A percentile compares a stretch with the other conserved stretches of the same genome.
Evolutionary conservation across 2,888 invertebrate genomes (phyloP).

Genomic region (Mermis nigrescens): DNA sequence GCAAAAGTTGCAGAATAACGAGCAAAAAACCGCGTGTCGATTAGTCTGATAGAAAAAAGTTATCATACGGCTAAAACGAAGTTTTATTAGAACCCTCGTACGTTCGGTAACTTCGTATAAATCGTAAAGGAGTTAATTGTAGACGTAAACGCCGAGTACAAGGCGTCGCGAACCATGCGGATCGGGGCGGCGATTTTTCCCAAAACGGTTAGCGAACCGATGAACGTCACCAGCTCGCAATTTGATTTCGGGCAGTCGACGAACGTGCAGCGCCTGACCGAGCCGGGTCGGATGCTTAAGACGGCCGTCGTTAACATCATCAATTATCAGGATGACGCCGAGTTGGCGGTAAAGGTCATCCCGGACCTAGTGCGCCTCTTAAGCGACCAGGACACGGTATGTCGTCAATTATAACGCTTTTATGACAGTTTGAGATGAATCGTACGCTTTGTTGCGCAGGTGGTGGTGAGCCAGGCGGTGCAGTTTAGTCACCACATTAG

Average conservation of each 20-base stretch:
- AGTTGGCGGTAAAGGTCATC: slow-evolving; percentile 80
- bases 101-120: no score
- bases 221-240: not conserved
- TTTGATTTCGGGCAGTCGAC: slow-evolving; percentile 10
- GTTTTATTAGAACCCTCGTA: no score
- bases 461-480: slow-evolving; percentile 87
- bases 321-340: slow-evolving; percentile 94
- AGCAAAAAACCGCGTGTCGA: no score
- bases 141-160: slow-evolving; percentile 12
- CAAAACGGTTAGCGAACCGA: slow-evolving; percentile 75
- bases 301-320: slow-evolving; percentile 95
- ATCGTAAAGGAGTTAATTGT: not conserved
- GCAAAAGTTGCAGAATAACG: no score
- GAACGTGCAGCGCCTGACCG: slow-evolving; percentile 68
- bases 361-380: slow-evolving; percentile 87
- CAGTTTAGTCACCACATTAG: slow-evolving; percentile 98
- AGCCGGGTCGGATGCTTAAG: slow-evolving; percentile 83
- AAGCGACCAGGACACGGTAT: slow-evolving; percentile 80
- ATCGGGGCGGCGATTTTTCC: slow-evolving; percentile 98
- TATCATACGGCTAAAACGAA: no score
- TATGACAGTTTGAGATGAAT: no score
- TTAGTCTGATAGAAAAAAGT: no score
- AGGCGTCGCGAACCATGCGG: slow-evolving; percentile 65
- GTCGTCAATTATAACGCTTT: not conserved
- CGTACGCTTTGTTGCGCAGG: no score